Conservation (phyloP, 2,888 invertebrate species). For the Orgyia antiqua region DNA sequence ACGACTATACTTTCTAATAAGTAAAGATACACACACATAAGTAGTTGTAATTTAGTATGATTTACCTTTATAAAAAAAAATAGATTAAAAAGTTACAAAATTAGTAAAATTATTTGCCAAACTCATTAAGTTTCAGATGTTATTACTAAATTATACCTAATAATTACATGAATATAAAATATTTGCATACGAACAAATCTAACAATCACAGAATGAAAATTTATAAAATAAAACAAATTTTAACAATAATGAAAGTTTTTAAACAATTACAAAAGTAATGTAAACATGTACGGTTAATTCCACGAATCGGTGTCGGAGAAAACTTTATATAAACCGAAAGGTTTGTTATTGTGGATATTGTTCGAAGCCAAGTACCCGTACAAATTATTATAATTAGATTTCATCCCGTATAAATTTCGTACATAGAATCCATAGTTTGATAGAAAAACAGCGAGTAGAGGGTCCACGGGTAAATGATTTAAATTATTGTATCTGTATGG, state of each 20-base stretch:
- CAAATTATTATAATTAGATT: slow-evolving; percentile 64
- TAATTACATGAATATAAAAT: background rate
- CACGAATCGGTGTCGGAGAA: slow-evolving; percentile 61
- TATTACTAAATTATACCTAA: background rate
- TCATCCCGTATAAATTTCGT: slow-evolving; percentile 49
- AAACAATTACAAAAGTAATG: slow-evolving; percentile 11
- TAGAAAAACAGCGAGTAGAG: slow-evolving; percentile 77
- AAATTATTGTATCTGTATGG: slow-evolving; percentile 67
- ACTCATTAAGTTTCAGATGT: too few relatives aligned
- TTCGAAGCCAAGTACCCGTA: slow-evolving; percentile 81
- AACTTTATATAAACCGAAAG: slow-evolving; percentile 80
- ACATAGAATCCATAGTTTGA: slow-evolving; percentile 82
- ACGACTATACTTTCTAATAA: too few relatives aligned
- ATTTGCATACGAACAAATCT: slow-evolving; percentile 4
- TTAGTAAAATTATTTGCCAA: too few relatives aligned
- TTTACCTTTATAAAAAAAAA: too few relatives aligned
- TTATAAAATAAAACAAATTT: slow-evolving; percentile 4
- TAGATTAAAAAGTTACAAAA: too few relatives aligned
- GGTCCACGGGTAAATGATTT: slow-evolving; percentile 77
- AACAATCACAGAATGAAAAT: too few relatives aligned
- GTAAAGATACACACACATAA: too few relatives aligned
- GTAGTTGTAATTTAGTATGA: too few relatives aligned
- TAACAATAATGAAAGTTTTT: slow-evolving; percentile 6
- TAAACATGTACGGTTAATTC: slow-evolving; percentile 19
- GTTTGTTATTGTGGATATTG: slow-evolving; percentile 81